Conservation (phyloP, 1,140 invertebrate species). For the Drosophila orena region DNA sequence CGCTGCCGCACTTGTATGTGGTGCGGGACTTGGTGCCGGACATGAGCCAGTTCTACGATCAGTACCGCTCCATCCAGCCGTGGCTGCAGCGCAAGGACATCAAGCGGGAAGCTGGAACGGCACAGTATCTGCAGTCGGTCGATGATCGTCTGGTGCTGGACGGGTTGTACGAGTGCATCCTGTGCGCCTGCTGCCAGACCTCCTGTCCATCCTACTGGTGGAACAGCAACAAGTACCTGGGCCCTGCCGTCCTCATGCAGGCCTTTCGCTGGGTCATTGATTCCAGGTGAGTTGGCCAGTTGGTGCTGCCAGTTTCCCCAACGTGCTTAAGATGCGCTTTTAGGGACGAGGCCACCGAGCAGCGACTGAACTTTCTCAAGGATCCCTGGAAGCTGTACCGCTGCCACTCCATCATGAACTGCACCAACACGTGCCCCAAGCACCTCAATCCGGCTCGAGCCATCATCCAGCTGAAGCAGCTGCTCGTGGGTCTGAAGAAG, state of each 20-base stretch:
- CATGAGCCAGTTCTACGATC: constrained; percentile 96
- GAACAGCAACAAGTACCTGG: constrained; percentile 98
- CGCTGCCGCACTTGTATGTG: constrained; percentile 98
- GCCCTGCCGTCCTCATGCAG: constrained; percentile 97
- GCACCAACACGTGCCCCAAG: constrained; percentile 98
- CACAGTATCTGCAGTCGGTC: constrained; percentile 93
- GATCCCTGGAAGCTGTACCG: constrained; percentile 97
- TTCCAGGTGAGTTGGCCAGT: constrained; percentile 86
- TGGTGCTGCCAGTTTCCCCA: too few relatives aligned
- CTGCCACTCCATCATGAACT: constrained; percentile 98
- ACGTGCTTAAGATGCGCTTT: too few relatives aligned
- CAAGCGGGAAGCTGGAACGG: constrained; percentile 87
- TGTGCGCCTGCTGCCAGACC: constrained; percentile 98
- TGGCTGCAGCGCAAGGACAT: constrained; percentile 93
- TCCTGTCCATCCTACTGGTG: constrained; percentile 99
- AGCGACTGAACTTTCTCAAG: constrained; percentile 92
- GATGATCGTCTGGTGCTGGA: constrained; percentile 96
- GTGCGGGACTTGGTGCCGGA: constrained; percentile 98
- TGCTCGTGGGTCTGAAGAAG: constrained; percentile 92
- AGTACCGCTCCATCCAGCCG: constrained; percentile 97
- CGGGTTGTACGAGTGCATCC: constrained; percentile 97
- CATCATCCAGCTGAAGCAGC: constrained; percentile 97
- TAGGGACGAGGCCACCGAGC: constrained; percentile 92
- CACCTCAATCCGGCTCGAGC: constrained; percentile 97
- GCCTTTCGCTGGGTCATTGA: constrained; percentile 98